These are phyloP conservation scores for Avahi laniger DNA, from an alignment of 2,797 vertebrate genomes.

Conservation along the genomic window DNA sequence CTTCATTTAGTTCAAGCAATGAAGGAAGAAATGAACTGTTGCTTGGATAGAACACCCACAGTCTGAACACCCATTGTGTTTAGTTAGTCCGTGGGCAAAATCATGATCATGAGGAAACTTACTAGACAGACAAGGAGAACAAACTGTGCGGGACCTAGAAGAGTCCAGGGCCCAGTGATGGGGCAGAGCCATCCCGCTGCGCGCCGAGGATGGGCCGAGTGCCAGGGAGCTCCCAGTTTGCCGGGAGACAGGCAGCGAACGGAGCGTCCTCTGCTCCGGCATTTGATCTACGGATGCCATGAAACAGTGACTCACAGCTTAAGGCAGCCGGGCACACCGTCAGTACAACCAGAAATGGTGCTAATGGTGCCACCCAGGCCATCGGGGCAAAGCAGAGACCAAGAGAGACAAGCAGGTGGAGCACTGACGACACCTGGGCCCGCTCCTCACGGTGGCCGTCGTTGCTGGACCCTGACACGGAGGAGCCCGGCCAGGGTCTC, in stretches of 20 bases:
- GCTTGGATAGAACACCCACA: background rate
- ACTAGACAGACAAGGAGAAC: background rate
- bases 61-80: background rate
- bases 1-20: too few relatives aligned
- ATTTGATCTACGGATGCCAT: background rate
- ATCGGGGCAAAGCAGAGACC: background rate
- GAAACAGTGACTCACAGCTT: background rate
- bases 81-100: background rate
- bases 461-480: background rate
- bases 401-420: background rate
- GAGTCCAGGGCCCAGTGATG: background rate
- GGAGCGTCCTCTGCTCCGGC: background rate
- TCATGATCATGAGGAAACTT: background rate
- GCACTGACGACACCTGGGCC: background rate
- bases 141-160: background rate
- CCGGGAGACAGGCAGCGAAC: background rate
- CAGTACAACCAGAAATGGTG: background rate
- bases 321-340: background rate
- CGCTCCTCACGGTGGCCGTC: background rate
- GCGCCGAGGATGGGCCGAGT: background rate
- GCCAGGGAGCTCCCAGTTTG: background rate
- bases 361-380: too few relatives aligned
- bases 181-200: background rate
- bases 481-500: background rate
- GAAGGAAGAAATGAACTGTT: background rate